Base-by-base conservation (phyloP, 1,140 invertebrate genomes). In the Eueides isabella region DNA sequence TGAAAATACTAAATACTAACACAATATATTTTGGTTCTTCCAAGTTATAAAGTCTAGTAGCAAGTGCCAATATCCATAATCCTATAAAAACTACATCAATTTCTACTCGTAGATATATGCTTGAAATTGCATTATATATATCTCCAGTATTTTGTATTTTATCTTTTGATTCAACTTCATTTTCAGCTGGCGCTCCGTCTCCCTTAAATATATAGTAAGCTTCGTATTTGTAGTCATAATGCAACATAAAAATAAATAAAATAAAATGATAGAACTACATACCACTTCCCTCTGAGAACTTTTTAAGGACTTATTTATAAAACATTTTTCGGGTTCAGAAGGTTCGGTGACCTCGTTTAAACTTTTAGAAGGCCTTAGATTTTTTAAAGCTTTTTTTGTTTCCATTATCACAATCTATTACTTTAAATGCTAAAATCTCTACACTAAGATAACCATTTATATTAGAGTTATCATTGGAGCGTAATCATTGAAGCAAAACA, bases 21-120 rank as follows among this genome's bases (percentile, higher is more conserved):
- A 99, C 98, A 85, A 99, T 97, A 93, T 97, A 96, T 61, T 94
- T 94, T 5, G 98, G 98, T 86, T 97, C 95, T 80, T 97, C 96
- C 38, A 99, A 92, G 80, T 95, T 95, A 92, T 98, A 98, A 84
- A 98, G 95, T 78, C 98, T 94, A 33, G 97, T 98, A 7, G 94
- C 84, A 65, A 98, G 86, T 55, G 96, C 96, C 72, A 96, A 77
- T 33, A 96, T 61, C 85, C 98, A 96, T 38, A 99, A 89, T 9
- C 94, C 68, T 48, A 96, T 77, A 68, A 97, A 96, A 44, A 98
- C 94, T 26, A 97, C 74, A 94, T 99, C 98, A 66, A 98, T 92
- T 90, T 96, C 95, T 71, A 97, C 90, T 79, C 94, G 95, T 70
- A 97, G 90, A 75, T 93, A 94, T 80, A 96, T 86, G 71, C 79